Conservation (phyloP, 2,888 invertebrate species). For the Caenorhabditis becei region DNA sequence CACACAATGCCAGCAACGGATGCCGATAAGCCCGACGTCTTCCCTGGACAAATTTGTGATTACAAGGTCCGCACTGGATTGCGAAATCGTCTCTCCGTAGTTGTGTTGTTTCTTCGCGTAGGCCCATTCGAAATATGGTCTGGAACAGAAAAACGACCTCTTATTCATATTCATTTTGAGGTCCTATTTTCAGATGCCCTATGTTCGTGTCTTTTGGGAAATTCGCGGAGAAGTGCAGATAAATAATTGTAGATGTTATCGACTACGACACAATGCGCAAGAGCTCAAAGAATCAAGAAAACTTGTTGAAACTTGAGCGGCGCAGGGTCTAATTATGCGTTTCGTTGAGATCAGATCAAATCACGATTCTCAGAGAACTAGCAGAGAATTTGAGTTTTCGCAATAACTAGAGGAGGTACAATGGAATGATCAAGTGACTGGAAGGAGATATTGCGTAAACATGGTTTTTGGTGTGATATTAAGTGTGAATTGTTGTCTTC, state of each 20-base stretch:
- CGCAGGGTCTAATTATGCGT: neutral
- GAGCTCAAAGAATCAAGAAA: neutral
- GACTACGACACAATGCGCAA: neutral
- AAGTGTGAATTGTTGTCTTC: neutral
- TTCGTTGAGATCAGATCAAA: neutral
- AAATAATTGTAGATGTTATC: neutral
- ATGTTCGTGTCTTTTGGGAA: neutral
- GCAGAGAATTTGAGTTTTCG: too few relatives aligned
- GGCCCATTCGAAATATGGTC: constrained; percentile 56
- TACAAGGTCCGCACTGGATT: constrained; percentile 45
- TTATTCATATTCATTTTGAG: constrained; percentile 19
- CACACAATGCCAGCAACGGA: constrained; percentile 75
- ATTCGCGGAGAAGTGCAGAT: neutral
- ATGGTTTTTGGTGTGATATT: neutral
- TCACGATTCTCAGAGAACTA: too few relatives aligned
- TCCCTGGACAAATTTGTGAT: constrained; percentile 59
- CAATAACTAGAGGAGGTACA: neutral
- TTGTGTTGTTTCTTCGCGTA: constrained; percentile 46
- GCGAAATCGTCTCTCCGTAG: constrained; percentile 42
- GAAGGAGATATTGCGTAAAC: neutral
- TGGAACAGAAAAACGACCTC: too few relatives aligned
- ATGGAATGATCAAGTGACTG: too few relatives aligned
- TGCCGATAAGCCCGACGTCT: constrained; percentile 73
- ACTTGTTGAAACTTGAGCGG: neutral
- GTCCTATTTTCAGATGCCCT: too few relatives aligned